Conservation (phyloP, 2,113 vertebrate genomes). For the Guaruba guarouba region DNA sequence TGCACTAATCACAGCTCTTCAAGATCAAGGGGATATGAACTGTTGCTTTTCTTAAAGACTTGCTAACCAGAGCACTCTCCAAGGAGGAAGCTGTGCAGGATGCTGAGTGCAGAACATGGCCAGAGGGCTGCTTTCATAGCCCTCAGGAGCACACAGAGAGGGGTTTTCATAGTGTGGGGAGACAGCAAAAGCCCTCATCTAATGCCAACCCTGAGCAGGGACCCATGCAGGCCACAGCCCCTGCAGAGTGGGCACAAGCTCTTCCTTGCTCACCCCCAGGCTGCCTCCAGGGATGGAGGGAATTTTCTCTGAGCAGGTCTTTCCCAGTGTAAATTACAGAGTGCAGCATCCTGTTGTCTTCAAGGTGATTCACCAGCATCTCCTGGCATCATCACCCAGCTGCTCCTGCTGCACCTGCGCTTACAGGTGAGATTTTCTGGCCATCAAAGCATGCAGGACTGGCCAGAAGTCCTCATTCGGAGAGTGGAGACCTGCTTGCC, state of each 20-base stretch:
- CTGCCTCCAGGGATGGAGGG: background rate
- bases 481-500: background rate
- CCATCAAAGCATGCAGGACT: background rate
- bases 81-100: background rate
- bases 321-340: background rate
- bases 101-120: background rate
- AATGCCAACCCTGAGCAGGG: background rate
- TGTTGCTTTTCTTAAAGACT: background rate
- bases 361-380: background rate
- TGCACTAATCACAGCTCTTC: background rate
- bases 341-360: background rate
- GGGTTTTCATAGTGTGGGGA: accelerated
- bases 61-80: background rate
- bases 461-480: background rate
- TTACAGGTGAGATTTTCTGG: background rate
- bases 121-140: background rate
- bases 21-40: background rate
- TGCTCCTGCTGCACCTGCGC: background rate
- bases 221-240: accelerated
- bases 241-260: background rate
- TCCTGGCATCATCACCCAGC: accelerated
- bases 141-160: background rate
- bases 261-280: background rate
- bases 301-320: background rate
- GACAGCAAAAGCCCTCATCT: background rate